Percentiles rank a stretch among this genome's conserved stretches.
Conservation (phyloP, 2,888 invertebrate species). For the Norana najaformis region DNA sequence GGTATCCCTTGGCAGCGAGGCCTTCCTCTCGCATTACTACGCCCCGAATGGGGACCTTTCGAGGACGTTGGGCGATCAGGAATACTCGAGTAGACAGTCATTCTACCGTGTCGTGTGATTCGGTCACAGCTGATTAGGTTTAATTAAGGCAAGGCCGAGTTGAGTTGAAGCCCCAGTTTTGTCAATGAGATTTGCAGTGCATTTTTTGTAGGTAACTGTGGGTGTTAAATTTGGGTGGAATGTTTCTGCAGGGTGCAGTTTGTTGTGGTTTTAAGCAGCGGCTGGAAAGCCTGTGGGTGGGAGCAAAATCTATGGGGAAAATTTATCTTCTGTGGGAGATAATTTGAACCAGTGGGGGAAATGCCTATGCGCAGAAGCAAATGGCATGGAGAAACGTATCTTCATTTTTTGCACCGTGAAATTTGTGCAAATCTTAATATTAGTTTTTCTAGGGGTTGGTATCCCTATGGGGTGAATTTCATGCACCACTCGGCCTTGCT, state of each 20-base stretch:
- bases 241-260: not conserved
- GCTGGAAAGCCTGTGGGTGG: not conserved
- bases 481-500: not conserved
- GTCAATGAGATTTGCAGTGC: not conserved
- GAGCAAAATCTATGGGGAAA: too few relatives aligned
- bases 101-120: not conserved
- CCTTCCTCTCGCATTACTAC: not conserved
- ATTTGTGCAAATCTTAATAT: not conserved
- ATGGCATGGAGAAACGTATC: not conserved
- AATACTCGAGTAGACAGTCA: not conserved
- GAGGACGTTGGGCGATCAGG: not conserved
- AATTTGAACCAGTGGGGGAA: not conserved
- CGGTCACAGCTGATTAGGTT: not conserved
- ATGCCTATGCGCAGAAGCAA: not conserved
- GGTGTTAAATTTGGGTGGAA: not conserved
- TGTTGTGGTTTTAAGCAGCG: not conserved
- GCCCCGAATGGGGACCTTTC: not conserved
- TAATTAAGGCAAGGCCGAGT: not conserved
- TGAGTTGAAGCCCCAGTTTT: not conserved
- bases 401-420: not conserved
- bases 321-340: not conserved
- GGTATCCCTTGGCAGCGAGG: constrained; percentile 8
- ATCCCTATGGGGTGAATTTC: not conserved
- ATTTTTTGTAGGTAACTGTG: not conserved
- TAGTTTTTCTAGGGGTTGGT: not conserved